These are phyloP conservation scores for Morpho achilles DNA, from an alignment of 2,888 invertebrate species.

Conservation along the genomic window DNA sequence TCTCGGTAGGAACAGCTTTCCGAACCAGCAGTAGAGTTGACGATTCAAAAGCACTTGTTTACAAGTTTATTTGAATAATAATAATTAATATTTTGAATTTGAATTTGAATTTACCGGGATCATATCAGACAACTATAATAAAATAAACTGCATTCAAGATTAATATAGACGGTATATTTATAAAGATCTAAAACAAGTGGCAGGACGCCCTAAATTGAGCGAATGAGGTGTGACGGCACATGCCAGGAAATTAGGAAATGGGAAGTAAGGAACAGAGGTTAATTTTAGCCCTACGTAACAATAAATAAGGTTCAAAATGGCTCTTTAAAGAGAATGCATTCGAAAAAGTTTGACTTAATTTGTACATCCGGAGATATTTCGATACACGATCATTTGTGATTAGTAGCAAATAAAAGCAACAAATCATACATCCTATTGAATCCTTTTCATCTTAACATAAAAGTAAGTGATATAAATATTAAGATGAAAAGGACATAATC, in stretches of 20 bases:
- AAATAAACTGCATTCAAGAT: not conserved
- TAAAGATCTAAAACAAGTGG: slow-evolving; percentile 27
- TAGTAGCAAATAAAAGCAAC: slow-evolving; percentile 21
- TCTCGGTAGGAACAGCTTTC: too few relatives aligned
- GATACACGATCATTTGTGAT: slow-evolving; percentile 37
- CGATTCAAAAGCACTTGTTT: too few relatives aligned
- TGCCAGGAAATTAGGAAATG: slow-evolving; percentile 64
- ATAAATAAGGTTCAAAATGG: slow-evolving; percentile 20
- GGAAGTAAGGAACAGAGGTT: slow-evolving; percentile 34
- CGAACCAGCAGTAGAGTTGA: too few relatives aligned
- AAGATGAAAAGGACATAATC: not conserved
- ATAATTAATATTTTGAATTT: too few relatives aligned
- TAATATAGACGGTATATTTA: slow-evolving; percentile 29
- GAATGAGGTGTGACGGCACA: slow-evolving; percentile 45
- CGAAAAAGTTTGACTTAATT: slow-evolving; percentile 35
- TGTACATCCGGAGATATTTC: slow-evolving; percentile 37
- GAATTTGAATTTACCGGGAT: too few relatives aligned
- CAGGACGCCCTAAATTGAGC: slow-evolving; percentile 44
- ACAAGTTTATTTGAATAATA: too few relatives aligned
- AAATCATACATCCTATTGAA: slow-evolving; percentile 27
- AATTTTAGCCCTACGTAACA: slow-evolving; percentile 24
- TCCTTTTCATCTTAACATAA: slow-evolving; percentile 26
- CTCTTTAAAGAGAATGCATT: slow-evolving; percentile 15
- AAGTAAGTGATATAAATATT: slow-evolving; percentile 5
- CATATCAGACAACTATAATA: too few relatives aligned